Conservation (phyloP, 2,113 vertebrate species). For the Lepidothrix coronata region DNA sequence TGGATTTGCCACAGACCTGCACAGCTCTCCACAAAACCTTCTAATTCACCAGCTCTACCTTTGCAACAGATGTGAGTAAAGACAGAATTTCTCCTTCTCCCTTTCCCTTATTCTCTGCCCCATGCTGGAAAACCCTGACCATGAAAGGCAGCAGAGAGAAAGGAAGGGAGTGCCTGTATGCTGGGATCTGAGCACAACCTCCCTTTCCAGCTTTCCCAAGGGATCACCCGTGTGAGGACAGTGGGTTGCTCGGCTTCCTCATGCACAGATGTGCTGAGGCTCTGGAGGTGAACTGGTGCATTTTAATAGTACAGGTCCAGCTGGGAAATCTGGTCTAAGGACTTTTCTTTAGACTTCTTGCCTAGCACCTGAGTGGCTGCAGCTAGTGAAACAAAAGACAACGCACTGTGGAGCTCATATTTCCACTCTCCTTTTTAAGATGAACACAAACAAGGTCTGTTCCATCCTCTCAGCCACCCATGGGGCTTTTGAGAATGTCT, state of each 20-base stretch:
- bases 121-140: background rate
- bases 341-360: background rate
- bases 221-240: rapidly evolving
- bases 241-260: background rate
- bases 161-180: background rate
- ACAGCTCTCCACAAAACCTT: background rate
- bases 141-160: background rate
- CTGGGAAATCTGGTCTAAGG: background rate
- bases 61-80: background rate
- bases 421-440: background rate
- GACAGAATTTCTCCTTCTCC: background rate
- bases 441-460: background rate
- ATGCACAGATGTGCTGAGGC: background rate
- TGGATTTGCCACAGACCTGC: background rate
- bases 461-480: background rate
- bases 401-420: background rate
- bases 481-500: background rate
- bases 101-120: background rate
- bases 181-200: background rate
- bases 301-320: background rate
- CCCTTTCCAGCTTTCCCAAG: background rate
- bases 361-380: background rate
- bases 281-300: background rate
- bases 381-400: background rate
- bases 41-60: background rate